These are phyloP conservation scores for Zingel zingel DNA, from an alignment of 2,113 vertebrate genomes.

Conservation along the genomic window DNA sequence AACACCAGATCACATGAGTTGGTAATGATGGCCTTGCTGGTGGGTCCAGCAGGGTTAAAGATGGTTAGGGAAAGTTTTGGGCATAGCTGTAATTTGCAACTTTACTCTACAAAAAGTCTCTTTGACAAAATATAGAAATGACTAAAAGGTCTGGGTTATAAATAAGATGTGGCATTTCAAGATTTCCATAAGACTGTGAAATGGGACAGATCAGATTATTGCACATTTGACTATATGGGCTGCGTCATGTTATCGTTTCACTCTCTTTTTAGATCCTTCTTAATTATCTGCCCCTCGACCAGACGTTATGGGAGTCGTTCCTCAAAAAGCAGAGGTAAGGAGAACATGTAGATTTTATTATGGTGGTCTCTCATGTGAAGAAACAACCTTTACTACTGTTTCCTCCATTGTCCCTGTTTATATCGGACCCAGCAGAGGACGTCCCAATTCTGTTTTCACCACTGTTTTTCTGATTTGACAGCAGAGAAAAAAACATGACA, in stretches of 20 bases:
- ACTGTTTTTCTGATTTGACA: neutral
- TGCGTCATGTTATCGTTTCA: neutral
- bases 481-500: neutral
- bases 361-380: neutral
- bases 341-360: neutral
- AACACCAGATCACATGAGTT: neutral
- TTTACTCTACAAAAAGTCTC: neutral
- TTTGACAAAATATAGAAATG: neutral
- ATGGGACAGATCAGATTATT: neutral
- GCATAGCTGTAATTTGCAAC: neutral
- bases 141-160: neutral
- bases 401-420: neutral
- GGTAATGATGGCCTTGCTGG: neutral
- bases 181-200: neutral
- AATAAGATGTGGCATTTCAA: neutral
- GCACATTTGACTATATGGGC: neutral
- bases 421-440: neutral
- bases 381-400: neutral
- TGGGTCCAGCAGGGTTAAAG: neutral
- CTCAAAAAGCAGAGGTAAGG: constrained; percentile 94
- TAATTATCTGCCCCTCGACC: constrained; percentile 95
- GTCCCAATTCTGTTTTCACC: neutral
- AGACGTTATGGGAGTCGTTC: constrained; percentile 90
- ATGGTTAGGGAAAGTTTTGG: neutral
- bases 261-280: constrained; percentile 89